A percentile compares a stretch with the other conserved stretches of the same genome.
Evolutionary conservation across 2,113 vertebrate species (phyloP).

Genomic region (Chascanopsetta lugubris): DNA sequence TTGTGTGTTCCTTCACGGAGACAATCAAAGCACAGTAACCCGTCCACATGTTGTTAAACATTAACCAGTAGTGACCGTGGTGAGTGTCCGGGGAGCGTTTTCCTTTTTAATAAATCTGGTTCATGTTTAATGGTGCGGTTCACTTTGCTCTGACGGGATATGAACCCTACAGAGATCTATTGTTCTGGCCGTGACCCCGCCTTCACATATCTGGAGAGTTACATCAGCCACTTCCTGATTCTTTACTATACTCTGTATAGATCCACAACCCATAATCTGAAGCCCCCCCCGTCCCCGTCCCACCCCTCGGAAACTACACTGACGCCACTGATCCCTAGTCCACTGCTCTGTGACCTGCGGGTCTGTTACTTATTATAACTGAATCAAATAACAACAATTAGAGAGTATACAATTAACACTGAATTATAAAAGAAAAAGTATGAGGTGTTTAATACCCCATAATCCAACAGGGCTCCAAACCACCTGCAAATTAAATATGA

Average conservation of each 20-base stretch:
- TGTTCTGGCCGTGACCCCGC: conserved; percentile 76
- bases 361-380: neutral
- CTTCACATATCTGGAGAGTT: conserved; percentile 80
- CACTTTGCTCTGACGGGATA: conserved; percentile 45
- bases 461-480: too few relatives aligned
- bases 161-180: conserved; percentile 65
- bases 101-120: conserved; percentile 37
- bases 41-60: neutral
- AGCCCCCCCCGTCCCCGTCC: neutral
- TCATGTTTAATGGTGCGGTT: conserved; percentile 20
- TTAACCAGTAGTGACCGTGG: conserved; percentile 3
- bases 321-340: conserved; percentile 52
- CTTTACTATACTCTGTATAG: conserved; percentile 47
- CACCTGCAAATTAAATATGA: too few relatives aligned
- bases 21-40: neutral
- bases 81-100: neutral
- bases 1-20: neutral
- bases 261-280: conserved; percentile 35
- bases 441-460: too few relatives aligned
- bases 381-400: neutral
- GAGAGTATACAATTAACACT: neutral
- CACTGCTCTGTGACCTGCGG: conserved; percentile 38
- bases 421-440: neutral
- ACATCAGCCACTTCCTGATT: conserved; percentile 83
- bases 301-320: neutral